Percentiles rank a stretch among this genome's conserved stretches.
Evolutionary conservation across 2,888 invertebrate genomes (phyloP).

Genomic region (Allolobophora icterica): DNA sequence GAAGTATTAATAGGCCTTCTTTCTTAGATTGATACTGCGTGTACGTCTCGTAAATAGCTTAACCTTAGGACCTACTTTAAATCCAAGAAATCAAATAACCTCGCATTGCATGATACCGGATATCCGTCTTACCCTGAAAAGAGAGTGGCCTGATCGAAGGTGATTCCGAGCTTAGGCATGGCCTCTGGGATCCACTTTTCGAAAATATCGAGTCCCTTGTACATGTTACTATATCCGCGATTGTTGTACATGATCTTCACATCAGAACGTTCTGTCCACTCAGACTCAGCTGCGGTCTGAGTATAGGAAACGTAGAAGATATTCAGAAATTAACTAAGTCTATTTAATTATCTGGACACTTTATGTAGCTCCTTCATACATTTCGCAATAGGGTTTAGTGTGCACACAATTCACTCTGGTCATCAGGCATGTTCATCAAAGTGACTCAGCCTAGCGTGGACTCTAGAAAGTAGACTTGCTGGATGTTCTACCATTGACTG

Average conservation of each 20-base stretch:
- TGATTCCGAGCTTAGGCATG: constrained; percentile 25
- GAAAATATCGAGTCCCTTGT: constrained; percentile 7
- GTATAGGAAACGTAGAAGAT: not conserved
- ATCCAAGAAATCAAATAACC: not conserved
- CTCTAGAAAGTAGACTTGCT: not conserved
- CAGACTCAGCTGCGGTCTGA: constrained; percentile 22
- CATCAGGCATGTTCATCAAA: not conserved
- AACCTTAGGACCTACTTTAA: too few relatives aligned
- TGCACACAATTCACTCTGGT: not conserved
- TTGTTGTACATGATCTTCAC: not conserved
- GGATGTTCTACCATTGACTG: not conserved
- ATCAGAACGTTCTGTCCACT: constrained; percentile 19
- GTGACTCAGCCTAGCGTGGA: not conserved
- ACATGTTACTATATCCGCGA: constrained; percentile 17
- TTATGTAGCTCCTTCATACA: not conserved
- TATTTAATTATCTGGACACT: not conserved
- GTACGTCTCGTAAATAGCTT: too few relatives aligned
- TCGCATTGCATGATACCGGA: not conserved
- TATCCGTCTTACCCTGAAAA: constrained; percentile 4
- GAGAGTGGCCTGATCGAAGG: constrained; percentile 29
- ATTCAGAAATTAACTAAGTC: not conserved
- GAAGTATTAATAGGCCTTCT: too few relatives aligned
- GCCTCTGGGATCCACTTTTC: not conserved
- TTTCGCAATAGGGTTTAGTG: not conserved
- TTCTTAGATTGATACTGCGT: too few relatives aligned